Percentiles rank a stretch among this genome's conserved stretches.
These are phyloP conservation scores for Corapipo altera DNA, from an alignment of 2,113 vertebrate species.

Conservation along the genomic window DNA sequence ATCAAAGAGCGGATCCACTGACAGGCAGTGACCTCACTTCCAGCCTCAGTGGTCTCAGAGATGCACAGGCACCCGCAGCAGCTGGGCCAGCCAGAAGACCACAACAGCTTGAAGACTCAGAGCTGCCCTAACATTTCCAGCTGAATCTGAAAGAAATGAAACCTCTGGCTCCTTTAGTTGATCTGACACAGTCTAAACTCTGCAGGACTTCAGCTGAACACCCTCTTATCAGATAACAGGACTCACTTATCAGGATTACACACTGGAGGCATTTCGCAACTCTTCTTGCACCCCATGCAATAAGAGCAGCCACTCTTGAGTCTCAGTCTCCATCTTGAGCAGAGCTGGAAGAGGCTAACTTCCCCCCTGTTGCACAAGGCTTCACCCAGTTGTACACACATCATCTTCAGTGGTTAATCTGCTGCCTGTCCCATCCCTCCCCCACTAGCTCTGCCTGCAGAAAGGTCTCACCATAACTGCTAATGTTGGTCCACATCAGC, in stretches of 20 bases:
- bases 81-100: background rate
- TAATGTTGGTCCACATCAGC: rapidly evolving
- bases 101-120: background rate
- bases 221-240: background rate
- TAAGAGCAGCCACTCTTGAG: background rate
- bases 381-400: background rate
- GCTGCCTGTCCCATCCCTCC: background rate
- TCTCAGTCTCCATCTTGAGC: background rate
- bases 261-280: background rate
- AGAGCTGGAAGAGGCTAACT: background rate
- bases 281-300: rapidly evolving
- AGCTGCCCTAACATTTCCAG: background rate
- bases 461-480: rapidly evolving
- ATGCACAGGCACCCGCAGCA: background rate
- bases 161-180: background rate
- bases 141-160: background rate
- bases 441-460: background rate
- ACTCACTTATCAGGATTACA: background rate
- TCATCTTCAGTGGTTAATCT: background rate
- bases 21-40: background rate
- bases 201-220: background rate
- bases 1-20: background rate
- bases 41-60: background rate
- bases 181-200: background rate
- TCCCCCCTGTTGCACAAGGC: background rate